Conservation (phyloP, 1,140 invertebrate species). For the Teleogryllus occipitalis region DNA sequence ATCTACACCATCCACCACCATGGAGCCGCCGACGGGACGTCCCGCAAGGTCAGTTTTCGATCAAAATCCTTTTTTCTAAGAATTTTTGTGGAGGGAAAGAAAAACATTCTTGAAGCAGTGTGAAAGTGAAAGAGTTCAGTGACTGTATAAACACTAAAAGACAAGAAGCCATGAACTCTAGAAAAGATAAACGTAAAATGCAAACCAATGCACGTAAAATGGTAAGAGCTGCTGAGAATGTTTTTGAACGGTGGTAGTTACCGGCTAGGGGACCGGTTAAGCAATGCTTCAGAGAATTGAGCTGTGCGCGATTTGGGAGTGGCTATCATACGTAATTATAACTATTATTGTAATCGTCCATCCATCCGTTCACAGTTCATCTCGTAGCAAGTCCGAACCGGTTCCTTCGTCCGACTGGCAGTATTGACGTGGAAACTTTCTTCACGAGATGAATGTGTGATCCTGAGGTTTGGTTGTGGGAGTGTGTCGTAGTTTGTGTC, state of each 20-base stretch:
- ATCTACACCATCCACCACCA: background rate
- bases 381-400: background rate
- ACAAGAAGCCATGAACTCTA: background rate
- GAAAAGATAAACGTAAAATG: background rate
- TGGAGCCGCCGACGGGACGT: background rate
- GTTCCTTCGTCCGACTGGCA: background rate
- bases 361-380: background rate
- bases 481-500: background rate
- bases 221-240: background rate
- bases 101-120: slow-evolving; percentile 1
- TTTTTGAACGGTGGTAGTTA: slow-evolving; percentile 1
- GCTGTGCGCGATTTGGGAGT: background rate
- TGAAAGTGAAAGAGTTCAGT: background rate
- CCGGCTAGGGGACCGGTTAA: background rate
- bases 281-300: background rate
- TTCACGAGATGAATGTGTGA: background rate
- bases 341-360: background rate
- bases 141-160: background rate
- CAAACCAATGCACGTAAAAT: background rate
- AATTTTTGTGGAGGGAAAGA: background rate
- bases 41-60: background rate
- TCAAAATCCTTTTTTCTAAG: background rate
- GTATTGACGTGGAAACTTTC: background rate
- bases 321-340: background rate
- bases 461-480: background rate